Conservation (phyloP, 2,888 invertebrate genomes). For the Idaea dimidiata region DNA sequence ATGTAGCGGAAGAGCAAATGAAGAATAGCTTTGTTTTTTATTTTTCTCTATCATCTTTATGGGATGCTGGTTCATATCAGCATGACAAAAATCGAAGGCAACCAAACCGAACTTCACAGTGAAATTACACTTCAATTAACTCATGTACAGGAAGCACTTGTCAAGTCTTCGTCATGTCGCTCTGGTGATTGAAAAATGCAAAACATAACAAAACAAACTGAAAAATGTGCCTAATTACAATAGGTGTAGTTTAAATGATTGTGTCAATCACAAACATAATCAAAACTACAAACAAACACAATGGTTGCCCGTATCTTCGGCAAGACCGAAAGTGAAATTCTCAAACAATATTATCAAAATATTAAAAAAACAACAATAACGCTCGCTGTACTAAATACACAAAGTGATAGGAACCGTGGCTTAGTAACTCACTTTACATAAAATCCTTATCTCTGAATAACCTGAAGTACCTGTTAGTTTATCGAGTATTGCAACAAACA, state of each 20-base stretch:
- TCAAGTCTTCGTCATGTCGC: no score
- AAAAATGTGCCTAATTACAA: background rate
- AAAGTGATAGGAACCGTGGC: constrained; percentile 19
- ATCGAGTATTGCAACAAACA: constrained; percentile 60
- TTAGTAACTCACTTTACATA: constrained; percentile 41
- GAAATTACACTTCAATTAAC: no score
- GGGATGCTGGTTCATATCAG: no score
- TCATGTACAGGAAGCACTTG: no score
- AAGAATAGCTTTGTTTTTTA: no score
- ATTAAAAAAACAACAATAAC: background rate
- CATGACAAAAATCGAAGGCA: no score
- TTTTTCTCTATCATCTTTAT: no score
- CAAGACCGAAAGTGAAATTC: background rate
- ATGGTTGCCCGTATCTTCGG: background rate
- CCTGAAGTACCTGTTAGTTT: constrained; percentile 60
- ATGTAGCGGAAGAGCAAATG: no score
- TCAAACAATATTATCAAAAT: background rate
- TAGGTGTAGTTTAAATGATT: background rate
- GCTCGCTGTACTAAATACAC: constrained; percentile 3
- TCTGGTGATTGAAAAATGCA: no score
- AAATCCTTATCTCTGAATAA: constrained; percentile 49
- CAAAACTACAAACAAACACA: background rate
- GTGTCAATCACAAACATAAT: background rate
- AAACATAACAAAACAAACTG: background rate
- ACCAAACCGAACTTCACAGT: no score